phyloP scores from a whole-genome alignment of 2,888 invertebrate genomes.

The Sisyra terminalis region DNA sequence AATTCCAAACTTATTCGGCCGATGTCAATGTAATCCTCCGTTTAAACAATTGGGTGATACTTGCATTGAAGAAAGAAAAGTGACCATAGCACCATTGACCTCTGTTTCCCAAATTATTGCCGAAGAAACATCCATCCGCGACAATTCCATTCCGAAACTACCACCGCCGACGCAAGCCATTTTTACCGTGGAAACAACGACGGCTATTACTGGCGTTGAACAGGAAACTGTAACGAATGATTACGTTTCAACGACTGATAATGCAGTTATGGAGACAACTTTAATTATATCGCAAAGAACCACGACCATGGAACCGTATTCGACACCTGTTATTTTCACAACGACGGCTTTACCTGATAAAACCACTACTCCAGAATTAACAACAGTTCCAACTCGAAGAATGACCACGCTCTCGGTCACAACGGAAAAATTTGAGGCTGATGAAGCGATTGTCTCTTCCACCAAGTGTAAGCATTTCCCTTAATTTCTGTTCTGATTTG shows the following conservation, averaged over 20 bases:
- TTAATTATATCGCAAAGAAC: slow-evolving; percentile 24
- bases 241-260: slow-evolving; percentile 2
- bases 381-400: slow-evolving; percentile 12
- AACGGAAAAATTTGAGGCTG: slow-evolving; percentile 3
- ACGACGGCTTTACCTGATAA: slow-evolving; percentile 10
- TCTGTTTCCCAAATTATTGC: slow-evolving; percentile 4
- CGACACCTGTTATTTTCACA: slow-evolving; percentile 18
- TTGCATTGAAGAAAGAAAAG: slow-evolving; percentile 34
- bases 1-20: slow-evolving; percentile 76
- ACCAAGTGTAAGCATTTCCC: slow-evolving; percentile 4
- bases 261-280: background rate
- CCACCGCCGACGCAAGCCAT: slow-evolving; percentile 11
- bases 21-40: slow-evolving; percentile 64
- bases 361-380: slow-evolving; percentile 18
- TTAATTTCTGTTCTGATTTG: background rate
- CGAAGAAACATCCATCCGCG: slow-evolving; percentile 13
- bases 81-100: slow-evolving; percentile 14
- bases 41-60: slow-evolving; percentile 45
- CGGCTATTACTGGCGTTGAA: slow-evolving; percentile 13
- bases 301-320: slow-evolving; percentile 30
- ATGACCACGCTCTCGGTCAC: background rate
- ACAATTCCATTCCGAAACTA: slow-evolving; percentile 17
- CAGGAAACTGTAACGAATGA: slow-evolving; percentile 12
- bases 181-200: slow-evolving; percentile 21
- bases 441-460: slow-evolving; percentile 6